A percentile compares a stretch with the other conserved stretches of the same genome.
These are phyloP conservation scores for Mustela erminea DNA, from an alignment of 2,797 vertebrate species.

Conservation along the genomic window DNA sequence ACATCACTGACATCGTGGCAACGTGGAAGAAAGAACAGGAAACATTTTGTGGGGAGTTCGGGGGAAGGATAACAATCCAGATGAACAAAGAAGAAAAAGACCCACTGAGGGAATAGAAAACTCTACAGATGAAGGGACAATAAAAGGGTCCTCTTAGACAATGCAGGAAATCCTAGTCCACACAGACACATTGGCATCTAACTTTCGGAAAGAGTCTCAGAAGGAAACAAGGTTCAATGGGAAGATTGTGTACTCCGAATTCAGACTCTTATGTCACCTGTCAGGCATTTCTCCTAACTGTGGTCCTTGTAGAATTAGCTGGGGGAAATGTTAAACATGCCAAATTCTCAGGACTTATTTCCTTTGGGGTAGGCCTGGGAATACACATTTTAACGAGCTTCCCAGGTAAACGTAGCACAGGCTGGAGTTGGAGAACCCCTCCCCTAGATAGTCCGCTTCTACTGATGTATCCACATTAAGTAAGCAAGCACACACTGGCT, in stretches of 20 bases:
- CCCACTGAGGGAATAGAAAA: background rate
- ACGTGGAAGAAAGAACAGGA: background rate
- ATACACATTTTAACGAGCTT: slow-evolving; percentile 3
- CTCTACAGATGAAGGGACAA: background rate
- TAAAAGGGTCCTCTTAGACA: background rate
- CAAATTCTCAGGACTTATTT: background rate
- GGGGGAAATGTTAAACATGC: background rate
- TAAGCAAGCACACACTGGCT: background rate
- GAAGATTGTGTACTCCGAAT: background rate
- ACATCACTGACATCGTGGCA: background rate
- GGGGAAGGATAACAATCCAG: background rate
- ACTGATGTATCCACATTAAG: background rate
- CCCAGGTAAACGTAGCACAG: background rate
- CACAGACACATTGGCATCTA: background rate
- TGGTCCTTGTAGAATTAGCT: background rate
- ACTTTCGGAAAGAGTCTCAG: background rate
- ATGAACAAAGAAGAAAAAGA: background rate
- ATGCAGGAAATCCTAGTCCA: background rate
- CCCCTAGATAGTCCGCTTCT: background rate
- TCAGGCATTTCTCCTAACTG: background rate
- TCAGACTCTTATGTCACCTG: background rate
- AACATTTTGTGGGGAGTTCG: background rate
- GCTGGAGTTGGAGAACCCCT: background rate
- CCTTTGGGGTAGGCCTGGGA: background rate
- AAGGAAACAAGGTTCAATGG: background rate